Conservation (phyloP, 2,797 vertebrate species). For the Malurus splendens region DNA sequence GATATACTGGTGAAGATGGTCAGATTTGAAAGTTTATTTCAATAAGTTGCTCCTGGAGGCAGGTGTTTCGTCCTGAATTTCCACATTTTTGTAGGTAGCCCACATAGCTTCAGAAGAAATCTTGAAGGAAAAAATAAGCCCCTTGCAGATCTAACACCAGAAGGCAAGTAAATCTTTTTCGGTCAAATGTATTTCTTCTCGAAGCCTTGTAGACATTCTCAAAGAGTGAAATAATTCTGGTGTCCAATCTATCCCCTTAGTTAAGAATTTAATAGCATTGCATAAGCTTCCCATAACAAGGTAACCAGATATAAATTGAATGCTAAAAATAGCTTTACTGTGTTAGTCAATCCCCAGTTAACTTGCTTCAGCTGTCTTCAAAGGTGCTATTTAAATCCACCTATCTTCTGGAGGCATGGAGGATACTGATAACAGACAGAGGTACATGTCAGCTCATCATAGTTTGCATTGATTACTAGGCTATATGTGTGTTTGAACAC, state of each 20-base stretch:
- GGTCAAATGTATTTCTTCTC: not conserved
- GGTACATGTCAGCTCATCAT: slow-evolving; percentile 47
- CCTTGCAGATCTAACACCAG: not conserved
- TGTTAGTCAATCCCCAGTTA: slow-evolving; percentile 63
- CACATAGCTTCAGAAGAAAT: not conserved
- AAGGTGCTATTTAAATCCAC: slow-evolving; percentile 53
- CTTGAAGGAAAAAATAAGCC: not conserved
- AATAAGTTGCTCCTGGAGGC: not conserved
- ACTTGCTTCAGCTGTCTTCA: slow-evolving; percentile 63
- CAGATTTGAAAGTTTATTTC: not conserved
- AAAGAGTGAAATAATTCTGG: not conserved
- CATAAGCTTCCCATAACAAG: slow-evolving; percentile 57
- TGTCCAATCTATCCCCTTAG: not conserved
- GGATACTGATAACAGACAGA: slow-evolving; percentile 31
- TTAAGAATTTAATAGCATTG: slow-evolving; percentile 45
- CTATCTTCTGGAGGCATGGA: slow-evolving; percentile 40
- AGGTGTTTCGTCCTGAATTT: not conserved
- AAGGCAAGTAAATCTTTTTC: not conserved
- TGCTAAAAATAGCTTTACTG: slow-evolving; percentile 60
- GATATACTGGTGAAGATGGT: not conserved
- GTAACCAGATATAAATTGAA: slow-evolving; percentile 54
- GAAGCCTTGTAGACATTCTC: not conserved
- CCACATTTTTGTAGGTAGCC: not conserved
- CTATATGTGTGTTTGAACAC: slow-evolving; percentile 17
- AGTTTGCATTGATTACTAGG: slow-evolving; percentile 28